Evolutionary conservation across 2,797 vertebrate genomes (phyloP).

Genomic region (Euphonia xanthogaster): DNA sequence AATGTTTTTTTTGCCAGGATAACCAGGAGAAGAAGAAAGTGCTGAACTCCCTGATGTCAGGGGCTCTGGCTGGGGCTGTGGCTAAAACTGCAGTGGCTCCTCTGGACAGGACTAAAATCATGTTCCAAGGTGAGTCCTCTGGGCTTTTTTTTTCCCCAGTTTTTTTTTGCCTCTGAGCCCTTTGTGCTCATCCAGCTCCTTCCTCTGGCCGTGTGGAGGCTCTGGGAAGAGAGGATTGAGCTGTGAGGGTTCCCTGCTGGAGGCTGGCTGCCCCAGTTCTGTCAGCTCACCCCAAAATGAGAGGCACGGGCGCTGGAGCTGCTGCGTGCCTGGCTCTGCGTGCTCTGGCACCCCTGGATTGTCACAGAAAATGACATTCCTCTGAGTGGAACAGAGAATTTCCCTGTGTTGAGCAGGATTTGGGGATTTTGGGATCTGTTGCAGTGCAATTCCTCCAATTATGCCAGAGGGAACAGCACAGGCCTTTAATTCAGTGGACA

Average conservation of each 20-base stretch:
- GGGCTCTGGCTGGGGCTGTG: slow-evolving; percentile 92
- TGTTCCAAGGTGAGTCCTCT: slow-evolving; percentile 89
- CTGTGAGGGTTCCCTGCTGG: not conserved
- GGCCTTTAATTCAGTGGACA: not conserved
- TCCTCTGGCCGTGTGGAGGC: not conserved
- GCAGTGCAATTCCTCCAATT: not conserved
- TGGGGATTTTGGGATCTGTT: not conserved
- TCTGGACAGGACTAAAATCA: slow-evolving; percentile 97
- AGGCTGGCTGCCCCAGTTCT: not conserved
- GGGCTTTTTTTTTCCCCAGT: not conserved
- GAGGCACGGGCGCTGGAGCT: not conserved
- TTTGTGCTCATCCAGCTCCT: not conserved
- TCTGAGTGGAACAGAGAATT: not conserved
- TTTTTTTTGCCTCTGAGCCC: accelerated
- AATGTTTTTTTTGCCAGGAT: slow-evolving; percentile 61
- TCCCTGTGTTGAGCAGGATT: accelerated
- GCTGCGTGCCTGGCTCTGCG: not conserved
- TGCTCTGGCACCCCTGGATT: not conserved
- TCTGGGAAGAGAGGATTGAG: not conserved
- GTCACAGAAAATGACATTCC: not conserved
- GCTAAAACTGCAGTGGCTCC: slow-evolving; percentile 96
- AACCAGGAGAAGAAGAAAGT: slow-evolving; percentile 80
- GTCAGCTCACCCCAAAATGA: accelerated
- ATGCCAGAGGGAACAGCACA: not conserved
- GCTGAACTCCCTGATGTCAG: slow-evolving; percentile 88